Evolutionary conservation across 2,888 invertebrate genomes (phyloP).

Genomic region (Papilio demoleus): DNA sequence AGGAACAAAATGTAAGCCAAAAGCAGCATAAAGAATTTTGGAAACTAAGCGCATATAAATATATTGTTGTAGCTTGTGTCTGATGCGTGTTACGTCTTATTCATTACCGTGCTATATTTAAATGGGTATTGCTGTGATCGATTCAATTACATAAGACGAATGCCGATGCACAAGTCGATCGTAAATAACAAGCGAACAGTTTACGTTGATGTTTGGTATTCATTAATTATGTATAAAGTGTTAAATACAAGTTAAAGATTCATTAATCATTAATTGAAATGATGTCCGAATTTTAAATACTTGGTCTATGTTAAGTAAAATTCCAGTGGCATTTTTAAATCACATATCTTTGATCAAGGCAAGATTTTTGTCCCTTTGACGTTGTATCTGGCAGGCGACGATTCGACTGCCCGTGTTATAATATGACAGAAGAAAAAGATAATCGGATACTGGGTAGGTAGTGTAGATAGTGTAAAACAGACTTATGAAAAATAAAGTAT

Average conservation of each 20-base stretch:
- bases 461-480: too few species aligned
- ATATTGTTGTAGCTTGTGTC: not conserved
- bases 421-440: too few species aligned
- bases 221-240: constrained; percentile 44
- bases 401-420: too few species aligned
- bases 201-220: constrained; percentile 40
- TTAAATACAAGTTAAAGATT: constrained; percentile 44
- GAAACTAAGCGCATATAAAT: not conserved
- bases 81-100: not conserved
- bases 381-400: too few species aligned
- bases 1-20: not conserved
- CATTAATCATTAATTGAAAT: constrained; percentile 30
- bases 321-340: too few species aligned
- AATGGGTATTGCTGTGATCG: constrained; percentile 2
- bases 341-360: too few species aligned
- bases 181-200: constrained; percentile 41
- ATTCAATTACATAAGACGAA: constrained; percentile 39
- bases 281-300: too few species aligned
- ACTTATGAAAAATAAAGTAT: too few species aligned
- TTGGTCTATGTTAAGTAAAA: too few species aligned
- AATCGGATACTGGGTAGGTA: too few species aligned
- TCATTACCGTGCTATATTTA: constrained; percentile 13
- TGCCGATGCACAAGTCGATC: constrained; percentile 41
- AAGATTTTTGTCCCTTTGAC: too few species aligned
- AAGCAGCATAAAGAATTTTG: not conserved